Conservation (phyloP, 2,113 vertebrate species). For the Gadus macrocephalus region DNA sequence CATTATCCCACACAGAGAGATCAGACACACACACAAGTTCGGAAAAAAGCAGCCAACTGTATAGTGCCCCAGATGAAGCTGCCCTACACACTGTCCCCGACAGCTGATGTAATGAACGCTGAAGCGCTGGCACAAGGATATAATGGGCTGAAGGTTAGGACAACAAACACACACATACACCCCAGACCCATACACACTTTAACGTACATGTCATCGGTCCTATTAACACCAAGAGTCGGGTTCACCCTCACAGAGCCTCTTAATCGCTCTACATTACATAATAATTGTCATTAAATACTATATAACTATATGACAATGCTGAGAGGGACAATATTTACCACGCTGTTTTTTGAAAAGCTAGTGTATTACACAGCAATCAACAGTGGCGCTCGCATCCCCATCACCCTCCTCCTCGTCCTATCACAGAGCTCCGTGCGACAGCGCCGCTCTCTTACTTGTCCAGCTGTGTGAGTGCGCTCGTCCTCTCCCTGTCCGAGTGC, state of each 20-base stretch:
- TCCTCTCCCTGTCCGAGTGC: slow-evolving; percentile 65
- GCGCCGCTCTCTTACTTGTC: slow-evolving; percentile 63
- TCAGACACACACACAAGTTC: background rate
- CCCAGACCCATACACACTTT: background rate
- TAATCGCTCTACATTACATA: no score
- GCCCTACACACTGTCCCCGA: slow-evolving; percentile 3
- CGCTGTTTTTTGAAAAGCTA: no score
- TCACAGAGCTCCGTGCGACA: no score
- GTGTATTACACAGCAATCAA: no score
- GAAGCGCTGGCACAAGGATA: background rate
- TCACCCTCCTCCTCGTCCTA: no score
- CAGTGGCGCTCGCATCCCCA: no score
- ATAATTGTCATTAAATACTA: no score
- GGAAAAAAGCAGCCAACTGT: background rate
- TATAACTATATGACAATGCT: no score
- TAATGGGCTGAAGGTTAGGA: slow-evolving; percentile 18
- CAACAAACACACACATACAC: background rate
- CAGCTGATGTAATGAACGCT: slow-evolving; percentile 28
- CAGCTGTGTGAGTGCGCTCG: slow-evolving; percentile 55
- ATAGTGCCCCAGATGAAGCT: background rate
- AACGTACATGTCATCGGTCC: background rate
- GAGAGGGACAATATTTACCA: no score
- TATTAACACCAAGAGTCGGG: no score
- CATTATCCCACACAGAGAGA: background rate
- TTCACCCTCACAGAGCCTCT: no score